phyloP scores from a whole-genome alignment of 2,888 invertebrate species.

The Lasius fuliginosus region DNA sequence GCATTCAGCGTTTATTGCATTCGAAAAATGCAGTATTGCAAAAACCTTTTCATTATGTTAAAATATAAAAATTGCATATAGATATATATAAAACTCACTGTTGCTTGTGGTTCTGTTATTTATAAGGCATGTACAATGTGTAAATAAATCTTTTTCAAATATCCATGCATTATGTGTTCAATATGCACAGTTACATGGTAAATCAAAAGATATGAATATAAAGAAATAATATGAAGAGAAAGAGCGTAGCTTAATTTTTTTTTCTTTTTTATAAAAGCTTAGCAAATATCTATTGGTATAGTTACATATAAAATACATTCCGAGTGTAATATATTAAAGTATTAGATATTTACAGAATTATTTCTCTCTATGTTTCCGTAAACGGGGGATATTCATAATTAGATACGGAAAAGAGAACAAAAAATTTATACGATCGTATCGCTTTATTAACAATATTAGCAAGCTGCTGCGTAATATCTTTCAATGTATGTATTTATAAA shows the following conservation, averaged over 20 bases:
- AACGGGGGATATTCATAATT: conserved; percentile 23
- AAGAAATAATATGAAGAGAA: conserved; percentile 23
- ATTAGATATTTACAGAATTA: conserved; percentile 40
- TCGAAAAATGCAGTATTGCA: conserved; percentile 11
- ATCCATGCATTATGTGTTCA: conserved; percentile 45
- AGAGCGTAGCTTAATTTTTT: not conserved
- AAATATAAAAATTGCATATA: conserved; percentile 29
- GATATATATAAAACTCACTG: not conserved
- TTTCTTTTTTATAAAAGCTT: not conserved
- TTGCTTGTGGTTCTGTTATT: conserved; percentile 41
- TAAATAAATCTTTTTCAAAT: conserved; percentile 75
- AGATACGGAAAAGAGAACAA: conserved; percentile 53
- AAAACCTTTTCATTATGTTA: conserved; percentile 14
- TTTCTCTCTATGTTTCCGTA: conserved; percentile 41
- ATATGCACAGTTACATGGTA: conserved; percentile 22
- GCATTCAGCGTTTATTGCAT: not conserved
- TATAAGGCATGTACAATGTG: conserved; percentile 69
- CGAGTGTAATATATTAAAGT: not conserved
- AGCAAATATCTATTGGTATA: conserved; percentile 21
- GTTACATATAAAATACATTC: conserved; percentile 11
- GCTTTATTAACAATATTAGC: conserved; percentile 34
- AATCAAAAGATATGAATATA: conserved; percentile 7
- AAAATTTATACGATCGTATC: conserved; percentile 49
- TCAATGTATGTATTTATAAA: conserved; percentile 41
- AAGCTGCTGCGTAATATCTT: conserved; percentile 25